These are phyloP conservation scores for Parasteatoda tepidariorum DNA, from an alignment of 1,140 invertebrate species.

Conservation along the genomic window DNA sequence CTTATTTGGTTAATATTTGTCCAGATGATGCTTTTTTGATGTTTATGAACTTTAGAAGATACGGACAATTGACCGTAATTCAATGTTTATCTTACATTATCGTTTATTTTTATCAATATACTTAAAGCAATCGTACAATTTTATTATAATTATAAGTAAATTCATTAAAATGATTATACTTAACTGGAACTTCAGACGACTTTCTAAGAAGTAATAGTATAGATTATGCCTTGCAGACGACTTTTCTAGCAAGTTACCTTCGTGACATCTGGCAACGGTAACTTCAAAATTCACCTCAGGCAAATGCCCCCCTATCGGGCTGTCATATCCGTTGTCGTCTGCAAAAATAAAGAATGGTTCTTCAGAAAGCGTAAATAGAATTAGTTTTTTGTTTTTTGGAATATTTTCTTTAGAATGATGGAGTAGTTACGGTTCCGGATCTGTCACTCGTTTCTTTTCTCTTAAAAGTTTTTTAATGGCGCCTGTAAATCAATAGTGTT, in stretches of 20 bases:
- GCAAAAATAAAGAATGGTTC: conserved; percentile 36
- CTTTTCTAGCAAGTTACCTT: background rate
- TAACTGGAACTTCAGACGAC: background rate
- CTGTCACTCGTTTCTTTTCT: background rate
- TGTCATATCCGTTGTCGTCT: conserved; percentile 44
- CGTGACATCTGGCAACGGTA: conserved; percentile 2
- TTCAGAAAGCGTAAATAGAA: conserved; percentile 26
- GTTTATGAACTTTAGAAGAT: too few species aligned
- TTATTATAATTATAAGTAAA: background rate
- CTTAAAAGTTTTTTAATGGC: background rate
- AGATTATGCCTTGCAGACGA: background rate
- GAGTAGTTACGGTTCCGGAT: background rate
- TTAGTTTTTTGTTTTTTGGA: background rate
- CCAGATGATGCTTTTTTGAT: too few species aligned
- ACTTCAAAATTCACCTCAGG: background rate
- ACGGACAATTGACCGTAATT: too few species aligned
- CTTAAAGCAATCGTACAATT: background rate
- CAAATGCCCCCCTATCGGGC: background rate
- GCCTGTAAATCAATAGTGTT: background rate
- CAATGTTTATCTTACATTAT: background rate
- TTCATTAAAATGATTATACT: background rate
- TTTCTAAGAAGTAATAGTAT: background rate
- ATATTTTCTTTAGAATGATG: background rate
- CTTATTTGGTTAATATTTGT: too few species aligned
- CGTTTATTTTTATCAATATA: background rate